phyloP scores from a whole-genome alignment of 2,888 invertebrate species.

The Drosophila percnosoma region DNA sequence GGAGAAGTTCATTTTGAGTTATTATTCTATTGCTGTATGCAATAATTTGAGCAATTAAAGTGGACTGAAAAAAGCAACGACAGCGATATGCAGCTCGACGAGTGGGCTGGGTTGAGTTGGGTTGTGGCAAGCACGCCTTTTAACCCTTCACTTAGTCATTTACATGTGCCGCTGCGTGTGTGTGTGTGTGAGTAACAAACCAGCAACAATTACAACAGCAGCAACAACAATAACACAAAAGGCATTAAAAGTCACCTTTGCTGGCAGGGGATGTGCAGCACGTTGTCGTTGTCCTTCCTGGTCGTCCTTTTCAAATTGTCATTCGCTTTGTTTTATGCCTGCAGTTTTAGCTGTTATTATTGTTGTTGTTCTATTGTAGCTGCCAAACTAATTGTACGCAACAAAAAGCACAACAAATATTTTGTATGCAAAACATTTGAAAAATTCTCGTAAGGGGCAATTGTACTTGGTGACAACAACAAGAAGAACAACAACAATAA shows the following conservation, averaged over 20 bases:
- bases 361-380: slow-evolving; percentile 47
- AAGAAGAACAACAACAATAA: slow-evolving; percentile 14
- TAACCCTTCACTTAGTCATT: slow-evolving; percentile 51
- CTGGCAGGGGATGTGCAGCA: slow-evolving; percentile 51
- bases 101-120: slow-evolving; percentile 1
- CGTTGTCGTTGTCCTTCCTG: slow-evolving; percentile 26
- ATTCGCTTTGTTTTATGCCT: slow-evolving; percentile 73
- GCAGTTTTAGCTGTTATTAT: slow-evolving; percentile 48
- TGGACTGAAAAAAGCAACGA: slow-evolving; percentile 41
- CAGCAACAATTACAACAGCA: slow-evolving; percentile 67
- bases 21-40: slow-evolving; percentile 33
- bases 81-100: slow-evolving; percentile 22
- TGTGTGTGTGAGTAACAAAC: slow-evolving; percentile 54
- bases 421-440: slow-evolving; percentile 72
- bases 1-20: not conserved
- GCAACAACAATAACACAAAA: slow-evolving; percentile 49
- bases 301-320: slow-evolving; percentile 73
- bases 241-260: slow-evolving; percentile 77
- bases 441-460: slow-evolving; percentile 72
- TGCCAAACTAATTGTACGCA: slow-evolving; percentile 78
- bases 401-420: slow-evolving; percentile 68
- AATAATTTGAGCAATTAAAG: slow-evolving; percentile 71
- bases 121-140: slow-evolving; percentile 14
- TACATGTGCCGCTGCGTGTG: not conserved
- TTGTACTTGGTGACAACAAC: slow-evolving; percentile 67